Evolutionary conservation across 1,140 invertebrate genomes (phyloP).

Genomic region (Helicoverpa armigera): DNA sequence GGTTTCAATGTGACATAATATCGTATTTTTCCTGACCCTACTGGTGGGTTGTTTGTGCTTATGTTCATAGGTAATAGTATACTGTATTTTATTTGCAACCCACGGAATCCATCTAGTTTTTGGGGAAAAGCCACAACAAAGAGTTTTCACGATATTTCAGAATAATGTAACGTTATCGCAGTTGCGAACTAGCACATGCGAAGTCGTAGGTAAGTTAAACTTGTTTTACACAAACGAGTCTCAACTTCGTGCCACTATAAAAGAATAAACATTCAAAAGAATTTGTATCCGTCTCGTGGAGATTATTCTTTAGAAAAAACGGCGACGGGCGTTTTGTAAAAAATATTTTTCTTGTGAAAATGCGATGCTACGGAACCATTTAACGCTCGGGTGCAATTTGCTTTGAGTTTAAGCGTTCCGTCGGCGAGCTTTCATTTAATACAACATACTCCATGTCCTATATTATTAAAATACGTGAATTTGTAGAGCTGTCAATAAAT

Average conservation of each 20-base stretch:
- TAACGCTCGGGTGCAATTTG: constrained; percentile 42
- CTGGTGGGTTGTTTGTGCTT: constrained; percentile 18
- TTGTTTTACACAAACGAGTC: background rate
- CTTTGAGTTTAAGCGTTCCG: constrained; percentile 30
- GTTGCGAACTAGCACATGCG: background rate
- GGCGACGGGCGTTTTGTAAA: constrained; percentile 24
- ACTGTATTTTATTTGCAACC: constrained; percentile 23
- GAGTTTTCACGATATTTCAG: constrained; percentile 12
- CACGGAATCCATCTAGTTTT: constrained; percentile 18
- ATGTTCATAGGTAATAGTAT: constrained; percentile 28
- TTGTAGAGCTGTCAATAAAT: background rate
- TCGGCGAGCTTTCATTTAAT: constrained; percentile 26
- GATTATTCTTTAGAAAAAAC: constrained; percentile 36
- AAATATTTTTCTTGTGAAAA: constrained; percentile 37
- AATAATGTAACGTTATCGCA: background rate
- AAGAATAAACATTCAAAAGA: constrained; percentile 39
- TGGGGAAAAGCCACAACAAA: constrained; percentile 1
- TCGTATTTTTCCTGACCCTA: constrained; percentile 22
- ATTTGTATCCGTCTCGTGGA: constrained; percentile 27
- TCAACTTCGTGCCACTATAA: background rate
- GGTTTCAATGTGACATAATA: constrained; percentile 24
- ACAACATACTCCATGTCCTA: constrained; percentile 9
- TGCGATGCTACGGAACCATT: constrained; percentile 39
- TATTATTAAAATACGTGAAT: constrained; percentile 7
- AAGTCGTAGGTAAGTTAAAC: background rate